phyloP scores from a whole-genome alignment of 2,888 invertebrate species.

The Drosophila leonis region DNA sequence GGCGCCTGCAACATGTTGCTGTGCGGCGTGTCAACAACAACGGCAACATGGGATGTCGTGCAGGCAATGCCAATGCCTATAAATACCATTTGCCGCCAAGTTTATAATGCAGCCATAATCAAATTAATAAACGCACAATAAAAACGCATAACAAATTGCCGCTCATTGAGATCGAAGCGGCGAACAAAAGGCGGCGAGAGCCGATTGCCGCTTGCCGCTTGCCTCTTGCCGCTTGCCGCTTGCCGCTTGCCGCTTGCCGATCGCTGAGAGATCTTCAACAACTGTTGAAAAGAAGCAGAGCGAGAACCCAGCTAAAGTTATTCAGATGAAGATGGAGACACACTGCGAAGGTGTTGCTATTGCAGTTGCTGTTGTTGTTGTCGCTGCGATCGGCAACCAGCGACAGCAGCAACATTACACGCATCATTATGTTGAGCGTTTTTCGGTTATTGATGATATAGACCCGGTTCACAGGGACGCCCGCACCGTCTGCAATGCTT shows the following conservation, averaged over 20 bases:
- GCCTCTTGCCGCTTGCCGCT: too few relatives aligned
- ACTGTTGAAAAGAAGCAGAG: slow-evolving; percentile 5
- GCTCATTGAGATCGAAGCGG: slow-evolving; percentile 55
- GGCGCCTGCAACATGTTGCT: slow-evolving; percentile 51
- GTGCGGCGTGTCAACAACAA: slow-evolving; percentile 26
- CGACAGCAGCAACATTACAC: slow-evolving; percentile 79
- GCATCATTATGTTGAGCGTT: slow-evolving; percentile 80
- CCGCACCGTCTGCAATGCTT: slow-evolving; percentile 60
- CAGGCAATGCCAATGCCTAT: slow-evolving; percentile 34
- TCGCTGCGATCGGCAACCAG: slow-evolving; percentile 26
- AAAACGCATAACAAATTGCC: slow-evolving; percentile 83
- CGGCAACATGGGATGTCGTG: slow-evolving; percentile 43
- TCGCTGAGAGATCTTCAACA: slow-evolving; percentile 15
- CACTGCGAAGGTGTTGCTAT: slow-evolving; percentile 42
- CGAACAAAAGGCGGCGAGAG: slow-evolving; percentile 44
- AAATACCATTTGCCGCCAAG: slow-evolving; percentile 55
- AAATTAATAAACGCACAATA: slow-evolving; percentile 82
- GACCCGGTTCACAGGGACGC: slow-evolving; percentile 48
- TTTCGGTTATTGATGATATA: slow-evolving; percentile 72
- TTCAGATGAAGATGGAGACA: slow-evolving; percentile 32
- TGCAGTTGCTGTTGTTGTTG: slow-evolving; percentile 13
- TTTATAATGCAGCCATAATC: slow-evolving; percentile 70
- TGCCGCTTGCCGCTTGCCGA: background rate
- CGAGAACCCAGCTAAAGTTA: background rate
- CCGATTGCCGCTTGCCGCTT: background rate